phyloP scores from a whole-genome alignment of 2,797 vertebrate genomes.

The Leptodactylus fallax region DNA sequence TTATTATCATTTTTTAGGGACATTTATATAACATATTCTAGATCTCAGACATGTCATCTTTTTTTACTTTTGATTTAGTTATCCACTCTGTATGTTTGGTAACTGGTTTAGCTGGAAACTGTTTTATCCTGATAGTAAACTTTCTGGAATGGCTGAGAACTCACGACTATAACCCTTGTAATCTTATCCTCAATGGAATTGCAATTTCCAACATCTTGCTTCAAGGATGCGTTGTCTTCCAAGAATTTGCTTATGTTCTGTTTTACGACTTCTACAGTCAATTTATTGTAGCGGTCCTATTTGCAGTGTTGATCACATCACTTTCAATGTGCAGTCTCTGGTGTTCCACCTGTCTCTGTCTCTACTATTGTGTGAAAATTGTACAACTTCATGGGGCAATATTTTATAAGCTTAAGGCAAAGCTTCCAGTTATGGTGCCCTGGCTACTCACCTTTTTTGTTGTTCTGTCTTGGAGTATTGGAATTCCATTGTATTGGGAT shows the following conservation, averaged over 20 bases:
- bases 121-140: slow-evolving; percentile 66
- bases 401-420: slow-evolving; percentile 30
- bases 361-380: slow-evolving; percentile 54
- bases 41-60: not conserved
- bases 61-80: not conserved
- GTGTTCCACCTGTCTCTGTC: slow-evolving; percentile 34
- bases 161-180: slow-evolving; percentile 54
- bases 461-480: slow-evolving; percentile 2
- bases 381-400: not conserved
- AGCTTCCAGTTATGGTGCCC: not conserved
- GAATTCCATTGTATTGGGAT: slow-evolving; percentile 30
- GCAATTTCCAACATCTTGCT: slow-evolving; percentile 54
- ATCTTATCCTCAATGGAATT: slow-evolving; percentile 60
- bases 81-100: slow-evolving; percentile 13
- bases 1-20: not conserved
- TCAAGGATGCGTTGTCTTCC: slow-evolving; percentile 12
- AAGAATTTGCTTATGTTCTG: not conserved
- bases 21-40: not conserved
- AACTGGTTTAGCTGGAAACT: slow-evolving; percentile 57
- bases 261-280: not conserved
- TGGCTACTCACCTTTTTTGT: slow-evolving; percentile 25
- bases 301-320: not conserved
- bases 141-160: slow-evolving; percentile 59
- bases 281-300: not conserved
- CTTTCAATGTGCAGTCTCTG: slow-evolving; percentile 40